These are phyloP conservation scores for Oreochromis grahami DNA, from an alignment of 2,797 vertebrate species.

Conservation along the genomic window DNA sequence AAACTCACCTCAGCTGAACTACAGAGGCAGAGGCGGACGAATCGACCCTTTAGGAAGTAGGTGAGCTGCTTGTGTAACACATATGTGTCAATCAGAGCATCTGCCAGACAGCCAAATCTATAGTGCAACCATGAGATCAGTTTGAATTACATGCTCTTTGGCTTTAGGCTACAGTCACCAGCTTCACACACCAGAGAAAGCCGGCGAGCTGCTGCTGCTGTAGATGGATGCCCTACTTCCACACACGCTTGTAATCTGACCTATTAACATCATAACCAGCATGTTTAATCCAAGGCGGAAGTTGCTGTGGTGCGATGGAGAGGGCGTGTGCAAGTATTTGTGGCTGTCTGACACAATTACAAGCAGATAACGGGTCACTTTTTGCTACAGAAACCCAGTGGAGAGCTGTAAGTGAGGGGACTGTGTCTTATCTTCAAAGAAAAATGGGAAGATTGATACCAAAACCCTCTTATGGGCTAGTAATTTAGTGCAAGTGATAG, in stretches of 20 bases:
- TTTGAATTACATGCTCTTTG: constrained; percentile 21
- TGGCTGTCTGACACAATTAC: constrained; percentile 34
- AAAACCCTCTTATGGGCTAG: not conserved
- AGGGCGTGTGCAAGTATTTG: not conserved
- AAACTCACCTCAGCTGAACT: not conserved
- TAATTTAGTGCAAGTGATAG: constrained; percentile 25
- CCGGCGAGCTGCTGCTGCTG: not conserved
- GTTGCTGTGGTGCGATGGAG: not conserved
- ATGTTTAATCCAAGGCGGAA: constrained; percentile 55
- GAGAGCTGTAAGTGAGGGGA: not conserved
- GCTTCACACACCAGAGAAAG: constrained; percentile 11
- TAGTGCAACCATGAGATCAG: constrained; percentile 42
- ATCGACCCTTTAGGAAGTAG: not conserved
- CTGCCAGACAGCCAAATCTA: constrained; percentile 43
- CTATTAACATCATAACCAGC: constrained; percentile 50
- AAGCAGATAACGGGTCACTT: not conserved
- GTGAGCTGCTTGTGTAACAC: not conserved
- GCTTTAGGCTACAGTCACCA: constrained; percentile 43
- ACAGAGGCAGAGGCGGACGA: not conserved
- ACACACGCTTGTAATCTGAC: constrained; percentile 65
- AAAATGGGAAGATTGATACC: not conserved
- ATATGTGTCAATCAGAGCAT: constrained; percentile 28
- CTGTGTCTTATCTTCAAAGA: not conserved
- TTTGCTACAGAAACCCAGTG: not conserved
- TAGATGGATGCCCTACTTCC: constrained; percentile 58